Percentiles rank a stretch among this genome's conserved stretches.
phyloP scores from a whole-genome alignment of 2,888 invertebrate genomes.

The Synanthedon formicaeformis region DNA sequence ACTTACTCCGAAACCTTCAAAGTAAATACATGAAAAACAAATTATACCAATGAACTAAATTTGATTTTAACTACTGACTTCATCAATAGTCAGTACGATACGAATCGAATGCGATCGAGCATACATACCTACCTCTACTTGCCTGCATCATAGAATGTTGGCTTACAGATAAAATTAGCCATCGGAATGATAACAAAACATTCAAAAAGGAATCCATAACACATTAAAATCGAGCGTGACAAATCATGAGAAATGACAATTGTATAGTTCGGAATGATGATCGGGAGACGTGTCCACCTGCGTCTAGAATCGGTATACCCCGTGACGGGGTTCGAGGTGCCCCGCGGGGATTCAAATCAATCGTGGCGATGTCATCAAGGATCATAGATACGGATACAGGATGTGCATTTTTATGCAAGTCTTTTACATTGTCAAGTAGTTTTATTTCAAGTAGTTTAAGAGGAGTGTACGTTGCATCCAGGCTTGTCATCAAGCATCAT shows the following conservation, averaged over 20 bases:
- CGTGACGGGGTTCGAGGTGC: conserved; percentile 5
- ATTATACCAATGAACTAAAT: too few relatives aligned
- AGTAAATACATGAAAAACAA: too few relatives aligned
- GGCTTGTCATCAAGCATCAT: too few relatives aligned
- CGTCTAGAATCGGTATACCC: conserved; percentile 11
- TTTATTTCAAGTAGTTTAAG: too few relatives aligned
- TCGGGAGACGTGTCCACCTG: conserved; percentile 11
- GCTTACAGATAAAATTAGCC: background rate
- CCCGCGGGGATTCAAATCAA: conserved; percentile 22
- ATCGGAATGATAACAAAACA: background rate
- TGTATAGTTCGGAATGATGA: conserved; percentile 30
- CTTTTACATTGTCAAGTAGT: too few relatives aligned
- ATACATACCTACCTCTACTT: too few relatives aligned
- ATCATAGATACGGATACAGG: conserved; percentile 10
- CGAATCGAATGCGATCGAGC: too few relatives aligned
- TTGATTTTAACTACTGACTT: too few relatives aligned
- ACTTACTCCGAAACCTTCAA: too few relatives aligned
- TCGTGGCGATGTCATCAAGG: conserved; percentile 20
- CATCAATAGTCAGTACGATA: too few relatives aligned
- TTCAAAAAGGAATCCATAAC: background rate
- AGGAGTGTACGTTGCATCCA: too few relatives aligned
- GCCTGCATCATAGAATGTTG: background rate
- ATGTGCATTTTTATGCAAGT: too few relatives aligned
- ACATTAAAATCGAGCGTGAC: conserved; percentile 22
- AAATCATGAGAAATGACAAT: conserved; percentile 39